Evolutionary conservation across 1,140 invertebrate species (phyloP).

Genomic region (Caenorhabditis tropicalis): DNA sequence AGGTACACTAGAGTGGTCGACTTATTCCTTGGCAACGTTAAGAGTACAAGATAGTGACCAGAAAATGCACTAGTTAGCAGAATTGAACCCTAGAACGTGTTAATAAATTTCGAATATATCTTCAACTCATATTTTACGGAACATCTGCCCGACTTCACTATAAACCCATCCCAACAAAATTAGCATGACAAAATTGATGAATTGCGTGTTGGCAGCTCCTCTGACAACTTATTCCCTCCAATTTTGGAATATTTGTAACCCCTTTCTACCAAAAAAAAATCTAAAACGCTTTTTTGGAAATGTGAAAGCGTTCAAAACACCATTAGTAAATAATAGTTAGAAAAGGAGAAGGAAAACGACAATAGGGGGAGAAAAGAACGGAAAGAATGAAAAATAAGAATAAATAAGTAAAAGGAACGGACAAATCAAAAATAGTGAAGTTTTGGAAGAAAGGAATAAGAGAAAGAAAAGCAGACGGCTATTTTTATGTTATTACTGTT

Average conservation of each 20-base stretch:
- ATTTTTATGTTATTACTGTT: neutral
- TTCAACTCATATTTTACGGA: neutral
- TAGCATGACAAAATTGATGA: constrained; percentile 5
- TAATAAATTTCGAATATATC: no score
- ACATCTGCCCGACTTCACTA: neutral
- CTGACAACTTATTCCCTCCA: no score
- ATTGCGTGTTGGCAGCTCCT: no score
- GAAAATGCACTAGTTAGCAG: no score
- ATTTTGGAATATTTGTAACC: neutral
- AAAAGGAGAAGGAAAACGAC: neutral
- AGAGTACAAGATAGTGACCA: neutral
- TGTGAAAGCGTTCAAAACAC: constrained; percentile 8
- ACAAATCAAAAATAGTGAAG: constrained; percentile 24
- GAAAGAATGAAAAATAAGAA: constrained; percentile 8
- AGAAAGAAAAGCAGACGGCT: neutral
- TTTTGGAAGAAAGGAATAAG: neutral
- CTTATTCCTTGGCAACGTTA: neutral
- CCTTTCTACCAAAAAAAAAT: neutral
- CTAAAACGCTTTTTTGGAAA: neutral
- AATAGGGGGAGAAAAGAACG: neutral
- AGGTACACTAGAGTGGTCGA: neutral
- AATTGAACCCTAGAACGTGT: no score
- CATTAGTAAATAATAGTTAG: constrained; percentile 36
- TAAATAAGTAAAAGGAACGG: neutral
- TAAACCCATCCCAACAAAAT: neutral